phyloP scores from a whole-genome alignment of 2,888 invertebrate genomes.

The Mesodorylaimus sp. region DNA sequence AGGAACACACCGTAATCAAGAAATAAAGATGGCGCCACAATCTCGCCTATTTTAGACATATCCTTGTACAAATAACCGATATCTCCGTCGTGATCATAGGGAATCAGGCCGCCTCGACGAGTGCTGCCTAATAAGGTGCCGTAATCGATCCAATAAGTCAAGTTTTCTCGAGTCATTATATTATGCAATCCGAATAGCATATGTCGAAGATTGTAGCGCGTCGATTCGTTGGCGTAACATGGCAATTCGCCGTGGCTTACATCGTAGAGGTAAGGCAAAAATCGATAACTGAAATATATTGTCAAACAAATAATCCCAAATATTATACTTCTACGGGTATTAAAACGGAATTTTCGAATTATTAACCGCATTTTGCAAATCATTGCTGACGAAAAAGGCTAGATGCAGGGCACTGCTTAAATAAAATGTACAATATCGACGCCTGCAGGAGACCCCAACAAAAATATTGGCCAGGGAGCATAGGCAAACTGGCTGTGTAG shows the following conservation, averaged over 20 bases:
- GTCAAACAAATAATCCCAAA: too few relatives aligned
- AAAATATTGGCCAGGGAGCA: too few relatives aligned
- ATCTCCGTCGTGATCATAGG: conserved; percentile 3
- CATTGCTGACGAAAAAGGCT: too few relatives aligned
- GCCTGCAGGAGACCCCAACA: too few relatives aligned
- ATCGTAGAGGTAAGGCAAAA: not conserved
- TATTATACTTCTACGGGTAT: too few relatives aligned
- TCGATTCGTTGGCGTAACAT: not conserved
- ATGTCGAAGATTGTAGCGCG: not conserved
- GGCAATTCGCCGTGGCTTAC: conserved; percentile 1
- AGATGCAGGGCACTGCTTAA: too few relatives aligned
- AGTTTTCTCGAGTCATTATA: not conserved
- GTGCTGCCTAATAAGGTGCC: conserved; percentile 1
- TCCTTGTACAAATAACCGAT: conserved; percentile 1
- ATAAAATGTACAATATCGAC: too few relatives aligned
- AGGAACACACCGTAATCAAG: too few relatives aligned
- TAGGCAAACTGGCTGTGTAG: too few relatives aligned
- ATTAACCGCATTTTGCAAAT: too few relatives aligned
- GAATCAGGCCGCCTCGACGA: not conserved
- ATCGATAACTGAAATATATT: too few relatives aligned
- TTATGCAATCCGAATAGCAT: not conserved
- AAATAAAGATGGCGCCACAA: not conserved
- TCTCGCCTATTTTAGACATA: not conserved
- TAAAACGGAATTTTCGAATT: too few relatives aligned
- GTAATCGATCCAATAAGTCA: conserved; percentile 7